These are phyloP conservation scores for Trichogramma evanescens DNA, from an alignment of 2,888 invertebrate genomes.

Conservation along the genomic window DNA sequence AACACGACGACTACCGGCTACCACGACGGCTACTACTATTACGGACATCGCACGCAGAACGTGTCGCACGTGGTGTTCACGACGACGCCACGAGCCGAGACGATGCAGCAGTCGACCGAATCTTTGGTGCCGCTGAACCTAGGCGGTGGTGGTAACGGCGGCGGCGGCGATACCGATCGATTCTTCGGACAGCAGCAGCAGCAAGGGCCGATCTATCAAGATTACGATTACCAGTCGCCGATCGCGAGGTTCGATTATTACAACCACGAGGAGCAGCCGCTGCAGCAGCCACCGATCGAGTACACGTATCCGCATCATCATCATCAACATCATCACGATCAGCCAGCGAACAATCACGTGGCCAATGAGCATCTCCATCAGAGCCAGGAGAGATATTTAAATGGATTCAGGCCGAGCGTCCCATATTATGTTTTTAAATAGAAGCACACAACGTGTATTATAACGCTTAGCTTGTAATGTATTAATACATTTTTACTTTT, in stretches of 20 bases:
- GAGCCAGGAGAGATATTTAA: not conserved
- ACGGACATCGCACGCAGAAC: slow-evolving; percentile 36
- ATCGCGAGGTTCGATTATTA: not conserved
- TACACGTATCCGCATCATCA: too few species aligned
- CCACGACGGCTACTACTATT: slow-evolving; percentile 26
- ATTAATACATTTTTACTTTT: too few species aligned
- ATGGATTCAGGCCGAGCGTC: slow-evolving; percentile 12
- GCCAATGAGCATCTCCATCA: too few species aligned
- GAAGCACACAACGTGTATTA: too few species aligned
- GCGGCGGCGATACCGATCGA: not conserved
- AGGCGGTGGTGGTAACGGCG: not conserved
- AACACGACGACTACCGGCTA: slow-evolving; percentile 7
- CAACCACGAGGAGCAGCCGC: not conserved
- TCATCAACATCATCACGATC: too few species aligned
- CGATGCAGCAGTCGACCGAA: not conserved
- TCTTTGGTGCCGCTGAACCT: not conserved
- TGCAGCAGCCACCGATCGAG: not conserved
- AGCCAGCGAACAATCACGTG: too few species aligned
- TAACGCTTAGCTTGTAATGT: too few species aligned
- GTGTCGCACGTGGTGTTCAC: slow-evolving; percentile 32
- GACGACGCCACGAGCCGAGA: slow-evolving; percentile 10
- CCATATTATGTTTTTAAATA: not conserved
- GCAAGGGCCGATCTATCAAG: not conserved
- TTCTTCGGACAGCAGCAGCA: not conserved
- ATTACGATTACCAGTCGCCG: not conserved